phyloP scores from a whole-genome alignment of 2,888 invertebrate genomes.

The Xestia sexstrigata region DNA sequence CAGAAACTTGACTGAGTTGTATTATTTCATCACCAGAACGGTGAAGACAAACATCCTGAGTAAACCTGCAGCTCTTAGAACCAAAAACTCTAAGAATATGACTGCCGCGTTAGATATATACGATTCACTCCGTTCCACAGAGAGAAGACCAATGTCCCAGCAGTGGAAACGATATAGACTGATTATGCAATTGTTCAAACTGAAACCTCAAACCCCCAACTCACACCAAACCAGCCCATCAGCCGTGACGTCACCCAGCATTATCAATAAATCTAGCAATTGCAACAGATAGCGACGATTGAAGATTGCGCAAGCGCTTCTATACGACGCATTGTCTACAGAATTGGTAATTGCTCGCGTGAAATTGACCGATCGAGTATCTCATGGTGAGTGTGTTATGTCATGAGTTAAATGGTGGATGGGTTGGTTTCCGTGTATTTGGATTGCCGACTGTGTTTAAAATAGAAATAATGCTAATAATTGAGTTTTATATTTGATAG shows the following conservation, averaged over 20 bases:
- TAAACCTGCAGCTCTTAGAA: neutral
- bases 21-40: too few species aligned
- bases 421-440: neutral
- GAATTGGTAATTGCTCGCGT: conserved; percentile 63
- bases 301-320: conserved; percentile 45
- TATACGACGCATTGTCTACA: conserved; percentile 62
- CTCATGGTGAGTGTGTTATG: conserved; percentile 36
- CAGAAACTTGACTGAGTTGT: too few species aligned
- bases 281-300: conserved; percentile 34
- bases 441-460: neutral
- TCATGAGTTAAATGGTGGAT: conserved; percentile 22
- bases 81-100: too few species aligned
- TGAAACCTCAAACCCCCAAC: conserved; percentile 2
- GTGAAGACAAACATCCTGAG: neutral
- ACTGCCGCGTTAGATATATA: neutral
- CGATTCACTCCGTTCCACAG: neutral
- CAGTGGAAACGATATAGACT: too few species aligned
- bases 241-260: conserved; percentile 43
- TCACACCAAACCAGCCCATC: conserved; percentile 34
- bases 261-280: conserved; percentile 57
- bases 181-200: conserved; percentile 1
- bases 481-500: neutral
- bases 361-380: conserved; percentile 52
- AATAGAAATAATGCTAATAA: neutral
- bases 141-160: neutral